Percentiles rank a stretch among this genome's conserved stretches.
Conservation (phyloP, 2,888 invertebrate species). For the Muschampia staudingeri region DNA sequence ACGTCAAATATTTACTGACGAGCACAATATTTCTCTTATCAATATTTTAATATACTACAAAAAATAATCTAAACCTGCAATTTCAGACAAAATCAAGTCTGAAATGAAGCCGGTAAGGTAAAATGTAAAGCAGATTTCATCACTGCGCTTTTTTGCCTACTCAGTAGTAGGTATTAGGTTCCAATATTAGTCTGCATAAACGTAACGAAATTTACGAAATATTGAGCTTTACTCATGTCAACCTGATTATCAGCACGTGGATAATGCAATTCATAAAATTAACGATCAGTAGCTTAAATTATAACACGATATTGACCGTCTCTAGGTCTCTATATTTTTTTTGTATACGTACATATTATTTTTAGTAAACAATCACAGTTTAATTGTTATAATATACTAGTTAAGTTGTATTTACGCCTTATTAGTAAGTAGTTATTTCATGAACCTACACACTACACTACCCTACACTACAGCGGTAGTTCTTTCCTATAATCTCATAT, state of each 20-base stretch:
- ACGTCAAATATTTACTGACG: no score
- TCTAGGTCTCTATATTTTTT: background rate
- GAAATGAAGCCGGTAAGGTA: slow-evolving; percentile 85
- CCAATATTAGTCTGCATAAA: background rate
- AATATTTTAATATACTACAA: no score
- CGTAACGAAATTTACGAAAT: background rate
- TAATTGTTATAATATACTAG: no score
- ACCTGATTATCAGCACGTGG: background rate
- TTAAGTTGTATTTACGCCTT: no score
- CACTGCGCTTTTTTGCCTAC: background rate
- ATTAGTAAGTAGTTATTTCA: no score
- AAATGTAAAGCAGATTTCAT: slow-evolving; percentile 76
- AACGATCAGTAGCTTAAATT: background rate
- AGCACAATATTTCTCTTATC: no score
- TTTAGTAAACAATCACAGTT: no score
- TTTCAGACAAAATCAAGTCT: slow-evolving; percentile 64
- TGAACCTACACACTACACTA: no score
- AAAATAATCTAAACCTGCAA: background rate
- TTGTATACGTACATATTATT: background rate
- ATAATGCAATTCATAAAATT: background rate
- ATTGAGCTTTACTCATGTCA: background rate
- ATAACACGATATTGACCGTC: slow-evolving; percentile 1
- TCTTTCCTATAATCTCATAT: background rate
- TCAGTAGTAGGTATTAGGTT: background rate
- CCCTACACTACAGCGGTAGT: background rate